Evolutionary conservation across 2,113 vertebrate species (phyloP).

Genomic region (Rhineura floridana): DNA sequence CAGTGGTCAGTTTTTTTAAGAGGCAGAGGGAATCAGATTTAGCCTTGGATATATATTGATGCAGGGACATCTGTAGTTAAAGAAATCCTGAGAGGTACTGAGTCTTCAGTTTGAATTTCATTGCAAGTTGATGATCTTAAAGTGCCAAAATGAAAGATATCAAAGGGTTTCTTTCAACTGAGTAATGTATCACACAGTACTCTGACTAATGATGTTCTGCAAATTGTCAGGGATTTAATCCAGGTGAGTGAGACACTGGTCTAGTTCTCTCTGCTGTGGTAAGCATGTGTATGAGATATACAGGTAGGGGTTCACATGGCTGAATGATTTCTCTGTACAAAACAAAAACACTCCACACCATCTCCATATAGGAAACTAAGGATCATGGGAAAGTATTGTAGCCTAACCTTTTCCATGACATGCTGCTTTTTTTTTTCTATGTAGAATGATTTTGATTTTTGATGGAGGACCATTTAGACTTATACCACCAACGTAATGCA

Average conservation of each 20-base stretch:
- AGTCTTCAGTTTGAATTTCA: neutral
- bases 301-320: too few species aligned
- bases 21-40: neutral
- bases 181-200: neutral
- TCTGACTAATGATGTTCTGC: neutral
- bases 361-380: too few species aligned
- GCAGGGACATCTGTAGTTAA: rapidly evolving
- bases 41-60: neutral
- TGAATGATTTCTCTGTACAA: too few species aligned
- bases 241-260: neutral
- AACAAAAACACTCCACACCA: too few species aligned
- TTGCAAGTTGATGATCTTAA: neutral
- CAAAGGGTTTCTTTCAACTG: neutral
- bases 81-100: neutral
- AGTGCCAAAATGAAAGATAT: neutral
- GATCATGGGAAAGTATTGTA: too few species aligned
- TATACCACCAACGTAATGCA: too few species aligned
- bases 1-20: neutral
- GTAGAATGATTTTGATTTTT: too few species aligned
- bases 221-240: neutral
- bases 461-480: too few species aligned
- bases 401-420: too few species aligned
- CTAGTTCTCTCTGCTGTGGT: neutral
- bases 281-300: neutral
- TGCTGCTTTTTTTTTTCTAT: too few species aligned